phyloP scores from a whole-genome alignment of 2,888 invertebrate genomes.

The Temnothorax ravouxi region DNA sequence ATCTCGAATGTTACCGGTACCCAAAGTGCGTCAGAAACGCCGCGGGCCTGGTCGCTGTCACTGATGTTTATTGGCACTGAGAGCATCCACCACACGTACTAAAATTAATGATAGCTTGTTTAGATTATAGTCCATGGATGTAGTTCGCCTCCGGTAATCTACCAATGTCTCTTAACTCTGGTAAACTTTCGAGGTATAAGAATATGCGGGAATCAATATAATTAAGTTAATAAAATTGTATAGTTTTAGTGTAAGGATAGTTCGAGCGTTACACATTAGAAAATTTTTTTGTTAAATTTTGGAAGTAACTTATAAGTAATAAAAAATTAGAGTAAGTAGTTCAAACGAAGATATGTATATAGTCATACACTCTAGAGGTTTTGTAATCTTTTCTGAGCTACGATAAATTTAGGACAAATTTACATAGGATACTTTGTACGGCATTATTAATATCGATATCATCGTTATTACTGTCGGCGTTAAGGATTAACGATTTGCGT shows the following conservation, averaged over 20 bases:
- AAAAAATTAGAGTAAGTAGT: not conserved
- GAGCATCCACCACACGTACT: constrained; percentile 44
- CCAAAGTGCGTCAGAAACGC: constrained; percentile 51
- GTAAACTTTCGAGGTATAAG: not conserved
- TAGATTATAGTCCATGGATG: constrained; percentile 38
- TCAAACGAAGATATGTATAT: not conserved
- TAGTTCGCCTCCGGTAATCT: constrained; percentile 32
- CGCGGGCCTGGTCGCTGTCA: constrained; percentile 40
- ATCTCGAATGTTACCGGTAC: constrained; percentile 49
- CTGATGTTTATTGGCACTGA: constrained; percentile 55
- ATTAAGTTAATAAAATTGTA: not conserved
- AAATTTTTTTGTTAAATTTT: not conserved
- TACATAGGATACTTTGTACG: too few species aligned
- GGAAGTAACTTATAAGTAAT: not conserved
- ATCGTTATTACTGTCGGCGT: not conserved
- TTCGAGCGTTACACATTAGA: not conserved
- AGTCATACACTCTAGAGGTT: not conserved
- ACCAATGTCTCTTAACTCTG: not conserved
- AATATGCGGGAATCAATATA: not conserved
- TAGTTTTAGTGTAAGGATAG: not conserved
- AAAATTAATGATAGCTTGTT: constrained; percentile 57
- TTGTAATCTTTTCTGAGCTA: not conserved
- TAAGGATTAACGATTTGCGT: not conserved
- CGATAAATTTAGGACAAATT: not conserved
- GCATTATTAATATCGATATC: not conserved